These are phyloP conservation scores for Aphelenchoides fujianensis DNA, from an alignment of 1,140 invertebrate species.

Conservation along the genomic window DNA sequence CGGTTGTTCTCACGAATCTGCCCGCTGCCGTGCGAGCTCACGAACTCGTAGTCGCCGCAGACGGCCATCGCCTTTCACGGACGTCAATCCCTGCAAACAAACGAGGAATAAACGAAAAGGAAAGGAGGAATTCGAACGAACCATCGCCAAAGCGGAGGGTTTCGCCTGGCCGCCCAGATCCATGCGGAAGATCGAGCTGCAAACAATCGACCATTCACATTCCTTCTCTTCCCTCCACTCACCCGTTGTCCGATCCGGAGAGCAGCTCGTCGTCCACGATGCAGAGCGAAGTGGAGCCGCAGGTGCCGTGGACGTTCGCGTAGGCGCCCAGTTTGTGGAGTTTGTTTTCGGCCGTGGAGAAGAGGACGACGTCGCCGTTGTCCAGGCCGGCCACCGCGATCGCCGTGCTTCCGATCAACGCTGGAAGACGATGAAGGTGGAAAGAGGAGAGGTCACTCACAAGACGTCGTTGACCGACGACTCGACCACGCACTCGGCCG, in stretches of 20 bases:
- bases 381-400: slow-evolving; percentile 11
- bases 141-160: slow-evolving; percentile 6
- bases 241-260: slow-evolving; percentile 12
- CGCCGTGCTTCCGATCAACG: neutral
- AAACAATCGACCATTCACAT: no score
- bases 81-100: slow-evolving; percentile 2
- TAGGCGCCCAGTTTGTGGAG: neutral
- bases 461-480: slow-evolving; percentile 8
- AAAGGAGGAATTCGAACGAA: no score
- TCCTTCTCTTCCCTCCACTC: no score
- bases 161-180: neutral
- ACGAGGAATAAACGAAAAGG: neutral
- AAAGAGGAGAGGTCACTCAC: slow-evolving; percentile 7
- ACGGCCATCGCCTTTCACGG: neutral
- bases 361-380: slow-evolving; percentile 5
- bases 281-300: slow-evolving; percentile 4
- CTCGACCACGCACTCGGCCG: neutral
- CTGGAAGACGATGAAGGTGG: neutral
- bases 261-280: slow-evolving; percentile 8
- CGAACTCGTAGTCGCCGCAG: slow-evolving; percentile 11
- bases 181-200: neutral
- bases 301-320: neutral
- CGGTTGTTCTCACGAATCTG: slow-evolving; percentile 19
- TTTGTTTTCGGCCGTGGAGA: slow-evolving; percentile 1
- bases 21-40: slow-evolving; percentile 6